phyloP scores from a whole-genome alignment of 1,140 invertebrate genomes.

The Eupristina koningsbergeri region DNA sequence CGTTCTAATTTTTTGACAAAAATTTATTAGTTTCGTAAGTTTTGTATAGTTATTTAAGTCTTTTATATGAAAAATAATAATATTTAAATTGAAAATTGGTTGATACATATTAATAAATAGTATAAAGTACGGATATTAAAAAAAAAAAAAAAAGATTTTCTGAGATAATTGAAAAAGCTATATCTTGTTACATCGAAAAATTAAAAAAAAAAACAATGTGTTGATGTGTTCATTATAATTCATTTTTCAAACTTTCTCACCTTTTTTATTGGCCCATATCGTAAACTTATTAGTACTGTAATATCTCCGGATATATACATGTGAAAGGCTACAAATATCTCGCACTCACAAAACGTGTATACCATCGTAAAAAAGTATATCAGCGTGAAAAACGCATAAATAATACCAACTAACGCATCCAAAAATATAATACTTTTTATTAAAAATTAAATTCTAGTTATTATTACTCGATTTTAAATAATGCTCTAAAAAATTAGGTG shows the following conservation, averaged over 20 bases:
- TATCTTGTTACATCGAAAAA: neutral
- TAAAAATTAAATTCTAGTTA: constrained; percentile 3
- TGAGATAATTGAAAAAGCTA: neutral
- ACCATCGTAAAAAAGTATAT: no score
- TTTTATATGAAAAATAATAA: no score
- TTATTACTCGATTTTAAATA: neutral
- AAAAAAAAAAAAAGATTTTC: no score
- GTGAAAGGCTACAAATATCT: constrained; percentile 1
- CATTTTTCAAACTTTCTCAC: constrained; percentile 35
- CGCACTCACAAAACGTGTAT: constrained; percentile 43
- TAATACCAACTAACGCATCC: no score
- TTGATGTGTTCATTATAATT: constrained; percentile 47
- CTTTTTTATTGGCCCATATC: neutral
- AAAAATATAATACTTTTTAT: constrained; percentile 53
- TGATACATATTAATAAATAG: no score
- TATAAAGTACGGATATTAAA: no score
- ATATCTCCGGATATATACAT: neutral
- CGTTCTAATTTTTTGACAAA: no score
- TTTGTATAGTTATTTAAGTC: no score
- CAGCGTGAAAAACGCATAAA: constrained; percentile 54
- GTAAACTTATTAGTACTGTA: neutral
- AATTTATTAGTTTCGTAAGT: no score
- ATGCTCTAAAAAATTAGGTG: neutral
- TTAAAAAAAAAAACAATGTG: neutral
- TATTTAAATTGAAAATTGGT: no score